phyloP scores from a whole-genome alignment of 2,797 vertebrate species.

The Hydrocynus forskahlii region DNA sequence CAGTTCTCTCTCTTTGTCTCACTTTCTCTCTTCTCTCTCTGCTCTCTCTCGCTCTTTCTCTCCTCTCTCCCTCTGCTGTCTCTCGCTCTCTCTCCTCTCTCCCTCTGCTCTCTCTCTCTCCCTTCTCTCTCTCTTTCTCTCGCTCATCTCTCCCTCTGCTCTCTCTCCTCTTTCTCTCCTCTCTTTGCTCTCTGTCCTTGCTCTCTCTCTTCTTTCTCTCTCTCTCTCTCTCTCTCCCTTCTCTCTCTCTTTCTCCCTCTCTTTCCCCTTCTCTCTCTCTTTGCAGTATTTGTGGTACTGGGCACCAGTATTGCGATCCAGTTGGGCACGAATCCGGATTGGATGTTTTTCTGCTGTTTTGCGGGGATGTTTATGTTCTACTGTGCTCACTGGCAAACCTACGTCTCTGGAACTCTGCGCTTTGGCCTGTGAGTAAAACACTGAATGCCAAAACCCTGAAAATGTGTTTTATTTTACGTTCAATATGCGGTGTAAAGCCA shows the following conservation, averaged over 20 bases:
- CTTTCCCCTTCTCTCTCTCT: neutral
- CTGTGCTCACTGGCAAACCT: slow-evolving; percentile 99
- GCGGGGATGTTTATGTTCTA: slow-evolving; percentile 99
- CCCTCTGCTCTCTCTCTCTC: neutral
- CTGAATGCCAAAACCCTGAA: too few species aligned
- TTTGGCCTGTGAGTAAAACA: slow-evolving; percentile 93
- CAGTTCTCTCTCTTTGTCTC: neutral
- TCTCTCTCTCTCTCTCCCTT: too few species aligned
- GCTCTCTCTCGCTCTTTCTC: neutral
- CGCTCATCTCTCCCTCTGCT: too few species aligned
- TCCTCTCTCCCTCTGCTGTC: too few species aligned
- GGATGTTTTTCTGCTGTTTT: slow-evolving; percentile 99
- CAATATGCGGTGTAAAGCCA: too few species aligned
- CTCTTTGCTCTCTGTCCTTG: neutral
- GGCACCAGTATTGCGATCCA: slow-evolving; percentile 96
- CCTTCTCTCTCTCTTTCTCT: too few species aligned
- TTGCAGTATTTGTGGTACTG: slow-evolving; percentile 94
- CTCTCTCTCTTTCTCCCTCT: neutral
- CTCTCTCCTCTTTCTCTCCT: neutral
- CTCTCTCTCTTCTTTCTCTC: too few species aligned
- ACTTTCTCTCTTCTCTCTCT: neutral
- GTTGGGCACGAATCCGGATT: slow-evolving; percentile 96
- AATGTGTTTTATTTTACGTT: too few species aligned
- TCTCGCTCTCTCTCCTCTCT: neutral
- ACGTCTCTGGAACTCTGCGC: slow-evolving; percentile 94